Conservation (phyloP, 2,113 vertebrate genomes). For the Centropus unirufus region DNA sequence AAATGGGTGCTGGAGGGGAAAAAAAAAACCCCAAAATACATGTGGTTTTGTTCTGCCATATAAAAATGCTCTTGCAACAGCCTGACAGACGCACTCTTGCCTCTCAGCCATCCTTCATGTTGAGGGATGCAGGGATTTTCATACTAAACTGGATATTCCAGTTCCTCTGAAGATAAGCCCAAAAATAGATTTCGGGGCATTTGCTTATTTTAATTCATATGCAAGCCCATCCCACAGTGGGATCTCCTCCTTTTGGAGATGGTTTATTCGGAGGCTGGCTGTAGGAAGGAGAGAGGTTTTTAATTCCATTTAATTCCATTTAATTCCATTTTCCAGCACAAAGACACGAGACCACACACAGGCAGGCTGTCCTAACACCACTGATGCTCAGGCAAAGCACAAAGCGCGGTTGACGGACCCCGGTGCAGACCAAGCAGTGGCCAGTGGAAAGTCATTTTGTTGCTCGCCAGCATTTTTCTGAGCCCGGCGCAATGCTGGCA, state of each 20-base stretch:
- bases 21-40: not conserved
- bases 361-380: not conserved
- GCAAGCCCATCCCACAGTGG: slow-evolving; percentile 62
- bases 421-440: not conserved
- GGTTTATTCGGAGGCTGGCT: slow-evolving; percentile 58
- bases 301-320: too few relatives aligned
- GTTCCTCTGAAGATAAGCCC: not conserved
- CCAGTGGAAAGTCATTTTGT: not conserved
- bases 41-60: not conserved
- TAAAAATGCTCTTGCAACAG: not conserved
- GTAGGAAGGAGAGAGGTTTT: not conserved
- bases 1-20: not conserved
- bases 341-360: not conserved
- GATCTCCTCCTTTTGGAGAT: slow-evolving; percentile 65
- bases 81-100: fast-evolving
- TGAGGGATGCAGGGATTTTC: not conserved
- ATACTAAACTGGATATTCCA: not conserved
- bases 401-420: not conserved
- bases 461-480: not conserved
- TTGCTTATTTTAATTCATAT: slow-evolving; percentile 67
- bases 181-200: not conserved
- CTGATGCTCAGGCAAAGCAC: not conserved
- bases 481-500: fast-evolving
- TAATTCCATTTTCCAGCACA: not conserved
- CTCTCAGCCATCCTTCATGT: not conserved